These are phyloP conservation scores for Polyommatus icarus DNA, from an alignment of 2,888 invertebrate genomes.

Conservation along the genomic window DNA sequence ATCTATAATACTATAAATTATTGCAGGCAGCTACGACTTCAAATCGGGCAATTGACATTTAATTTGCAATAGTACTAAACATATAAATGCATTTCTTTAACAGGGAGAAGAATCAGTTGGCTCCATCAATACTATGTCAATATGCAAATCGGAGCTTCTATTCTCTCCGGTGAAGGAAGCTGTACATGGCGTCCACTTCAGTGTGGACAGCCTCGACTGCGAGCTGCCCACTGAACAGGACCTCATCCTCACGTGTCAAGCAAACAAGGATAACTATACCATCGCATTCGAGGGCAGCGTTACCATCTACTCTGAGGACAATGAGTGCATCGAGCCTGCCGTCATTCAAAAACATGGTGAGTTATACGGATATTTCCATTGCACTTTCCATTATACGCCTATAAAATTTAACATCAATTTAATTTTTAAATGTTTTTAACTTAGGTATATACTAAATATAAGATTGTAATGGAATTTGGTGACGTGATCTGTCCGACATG, in stretches of 20 bases:
- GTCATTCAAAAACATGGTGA: constrained; percentile 78
- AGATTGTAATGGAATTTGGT: constrained; percentile 32
- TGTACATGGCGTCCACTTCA: constrained; percentile 87
- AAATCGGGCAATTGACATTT: neutral
- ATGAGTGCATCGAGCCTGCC: constrained; percentile 82
- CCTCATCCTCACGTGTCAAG: constrained; percentile 93
- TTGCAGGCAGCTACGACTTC: neutral
- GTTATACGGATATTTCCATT: neutral
- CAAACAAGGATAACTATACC: constrained; percentile 96
- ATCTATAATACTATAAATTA: no score
- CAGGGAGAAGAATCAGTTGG: constrained; percentile 88
- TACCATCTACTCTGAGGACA: constrained; percentile 91
- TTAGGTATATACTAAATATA: neutral
- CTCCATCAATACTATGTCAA: constrained; percentile 90
- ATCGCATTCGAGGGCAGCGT: constrained; percentile 95
- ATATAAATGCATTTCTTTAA: constrained; percentile 33
- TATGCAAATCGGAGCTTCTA: constrained; percentile 94
- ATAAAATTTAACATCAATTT: no score
- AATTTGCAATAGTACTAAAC: neutral
- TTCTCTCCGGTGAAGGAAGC: constrained; percentile 95
- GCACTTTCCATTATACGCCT: neutral
- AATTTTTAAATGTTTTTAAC: no score
- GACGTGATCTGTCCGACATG: constrained; percentile 43
- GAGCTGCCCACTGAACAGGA: constrained; percentile 90
- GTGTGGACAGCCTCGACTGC: constrained; percentile 95